Evolutionary conservation across 1,140 invertebrate genomes (phyloP), one percentile per base, ranked within the genome.

Genomic region (Neodiprion fabricii): DNA sequence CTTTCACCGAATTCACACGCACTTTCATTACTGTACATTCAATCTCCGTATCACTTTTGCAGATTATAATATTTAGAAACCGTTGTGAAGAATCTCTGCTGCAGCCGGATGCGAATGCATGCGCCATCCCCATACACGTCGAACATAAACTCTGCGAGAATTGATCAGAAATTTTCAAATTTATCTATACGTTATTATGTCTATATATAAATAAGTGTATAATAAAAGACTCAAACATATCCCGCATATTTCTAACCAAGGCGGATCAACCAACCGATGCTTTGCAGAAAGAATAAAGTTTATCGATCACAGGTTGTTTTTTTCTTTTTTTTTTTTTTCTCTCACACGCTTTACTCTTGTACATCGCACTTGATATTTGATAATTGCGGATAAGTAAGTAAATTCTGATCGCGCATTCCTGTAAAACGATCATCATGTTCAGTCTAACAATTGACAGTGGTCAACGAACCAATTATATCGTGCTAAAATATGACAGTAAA

Each of bases 381-480:
- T 40, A 40, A 40, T 40, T 40, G 1, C 40, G 21, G 66, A 73
- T 49, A 67, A 50, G 23, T 68, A 17, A 68, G 14, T 49, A 68
- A 49, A 11, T n/a, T 68, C 61, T 49, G 67, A 68, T 9, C 47
- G 21, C n/a, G 28, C 40, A 53, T 67, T 73, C 7, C 49, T 67
- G 48, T 72, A 28, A 76, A 77, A 74, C 47, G 49, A 67, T 69
- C 48, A 50, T 76, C 70, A 70, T 48, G 14, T 72, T 40, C 28
- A 40, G 28, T 40, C 5, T 40, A 5, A 40, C 28, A 40, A 40
- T 5, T 40, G 17, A 21, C 17, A 21, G 28, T 40, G 28, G 28
- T 40, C 28, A 3, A 40, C 5, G 28, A 40, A 40, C 5, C 5
- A 40, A 40, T 40, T 40, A 40, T 40, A 40, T 40, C 28, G 28